Conservation (phyloP, 2,113 vertebrate species). For the Tupaia tana region DNA sequence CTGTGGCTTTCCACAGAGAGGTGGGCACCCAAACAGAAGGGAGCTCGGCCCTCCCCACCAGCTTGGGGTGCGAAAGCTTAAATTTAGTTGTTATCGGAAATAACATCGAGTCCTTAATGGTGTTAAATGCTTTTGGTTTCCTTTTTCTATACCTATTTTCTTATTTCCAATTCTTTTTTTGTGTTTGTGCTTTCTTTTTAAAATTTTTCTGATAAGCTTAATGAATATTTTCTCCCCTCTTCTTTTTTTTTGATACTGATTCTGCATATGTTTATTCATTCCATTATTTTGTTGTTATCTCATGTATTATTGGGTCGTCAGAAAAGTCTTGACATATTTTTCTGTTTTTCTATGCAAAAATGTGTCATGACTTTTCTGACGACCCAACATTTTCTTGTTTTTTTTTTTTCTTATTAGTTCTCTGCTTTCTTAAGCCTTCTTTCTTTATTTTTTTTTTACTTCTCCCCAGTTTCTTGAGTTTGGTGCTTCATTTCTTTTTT, state of each 20-base stretch:
- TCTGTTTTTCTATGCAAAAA: too few species aligned
- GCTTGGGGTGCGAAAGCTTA: background rate
- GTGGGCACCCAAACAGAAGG: background rate
- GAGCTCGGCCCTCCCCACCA: background rate
- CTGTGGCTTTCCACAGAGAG: background rate
- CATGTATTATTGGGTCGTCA: background rate
- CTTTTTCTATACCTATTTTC: background rate
- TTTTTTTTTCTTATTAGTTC: conserved; percentile 2
- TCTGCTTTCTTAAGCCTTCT: conserved; percentile 38
- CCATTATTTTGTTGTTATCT: background rate
- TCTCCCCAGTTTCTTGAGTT: background rate
- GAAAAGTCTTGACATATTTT: too few species aligned
- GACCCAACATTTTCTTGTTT: conserved; percentile 8
- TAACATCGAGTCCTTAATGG: background rate
- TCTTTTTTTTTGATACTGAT: background rate
- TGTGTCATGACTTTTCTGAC: too few species aligned
- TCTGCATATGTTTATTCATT: conserved; percentile 29
- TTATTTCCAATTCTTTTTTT: background rate
- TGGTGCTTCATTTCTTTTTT: conserved; percentile 14
- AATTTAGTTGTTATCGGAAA: background rate
- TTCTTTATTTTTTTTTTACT: conserved; percentile 2
- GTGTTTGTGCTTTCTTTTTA: background rate
- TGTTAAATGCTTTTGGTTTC: background rate
- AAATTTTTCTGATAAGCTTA: background rate
- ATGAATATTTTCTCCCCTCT: background rate